Percentiles rank a stretch among this genome's conserved stretches.
Evolutionary conservation across 1,140 invertebrate genomes (phyloP).

Genomic region (Rhopalosiphum padi): DNA sequence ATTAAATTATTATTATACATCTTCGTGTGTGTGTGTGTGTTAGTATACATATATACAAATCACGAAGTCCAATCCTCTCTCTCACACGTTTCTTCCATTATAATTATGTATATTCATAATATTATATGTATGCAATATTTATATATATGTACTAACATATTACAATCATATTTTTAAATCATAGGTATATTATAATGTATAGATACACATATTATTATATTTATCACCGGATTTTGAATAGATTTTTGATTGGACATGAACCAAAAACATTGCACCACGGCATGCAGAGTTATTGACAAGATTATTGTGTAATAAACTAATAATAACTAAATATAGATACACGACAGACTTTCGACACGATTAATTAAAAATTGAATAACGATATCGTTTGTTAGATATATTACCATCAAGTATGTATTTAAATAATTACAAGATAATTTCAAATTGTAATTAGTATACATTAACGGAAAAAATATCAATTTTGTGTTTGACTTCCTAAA

Average conservation of each 20-base stretch:
- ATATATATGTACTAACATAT: neutral
- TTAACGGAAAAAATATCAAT: neutral
- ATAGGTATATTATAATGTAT: neutral
- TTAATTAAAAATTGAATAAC: neutral
- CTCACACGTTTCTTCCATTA: neutral
- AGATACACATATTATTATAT: neutral
- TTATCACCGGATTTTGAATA: neutral
- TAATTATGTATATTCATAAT: neutral
- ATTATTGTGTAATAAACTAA: neutral
- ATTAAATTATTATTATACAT: neutral
- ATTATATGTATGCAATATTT: neutral
- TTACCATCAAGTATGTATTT: neutral
- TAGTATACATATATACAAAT: neutral
- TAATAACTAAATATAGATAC: neutral
- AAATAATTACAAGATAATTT: neutral
- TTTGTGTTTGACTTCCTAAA: neutral
- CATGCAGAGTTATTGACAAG: neutral
- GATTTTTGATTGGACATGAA: neutral
- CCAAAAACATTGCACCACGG: neutral
- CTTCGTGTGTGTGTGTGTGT: neutral
- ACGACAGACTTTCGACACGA: neutral
- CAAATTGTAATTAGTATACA: neutral
- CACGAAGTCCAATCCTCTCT: constrained; percentile 1
- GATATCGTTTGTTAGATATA: neutral
- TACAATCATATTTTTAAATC: neutral